Evolutionary conservation across 2,797 vertebrate genomes (phyloP), one percentile per base, ranked within the genome.

Genomic region (Mallotus villosus): DNA sequence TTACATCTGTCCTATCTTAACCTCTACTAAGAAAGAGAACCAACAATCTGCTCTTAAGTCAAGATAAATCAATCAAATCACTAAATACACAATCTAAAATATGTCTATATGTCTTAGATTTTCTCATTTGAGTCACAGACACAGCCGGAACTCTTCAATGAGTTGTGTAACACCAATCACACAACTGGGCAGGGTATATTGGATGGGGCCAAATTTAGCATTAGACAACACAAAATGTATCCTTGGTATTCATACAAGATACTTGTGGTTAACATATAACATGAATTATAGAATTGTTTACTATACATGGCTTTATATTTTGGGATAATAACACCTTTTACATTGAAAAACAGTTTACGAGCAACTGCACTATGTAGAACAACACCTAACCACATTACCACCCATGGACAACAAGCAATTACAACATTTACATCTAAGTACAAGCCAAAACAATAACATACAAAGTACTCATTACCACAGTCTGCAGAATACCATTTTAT

Each of bases 341-440:
- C 71, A 61, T 63, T 46, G 53, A 58, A 75, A 71, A 65, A 81
- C 58, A 68, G 60, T 76, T 71, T 34, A 29, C 4, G 57, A 27
- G 32, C 63, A 66, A 6, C 66, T 70, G 53, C 22, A 22, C 66
- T 41, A 32, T 27, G 79, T 19, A 84, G 71, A 76, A 87, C 87
- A 87, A 86, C 85, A 88, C 81, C 82, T 81, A 49, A 87, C 88
- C 87, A 8, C 84, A 82, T 66, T 77, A 78, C 74, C 80, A 78
- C 78, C n/a, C n/a, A 0, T 63, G 79, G 76, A 87, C 81, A 74
- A 74, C 81, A 74, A 74, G 64, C 82, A 83, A 88, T 87, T 86
- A 86, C 78, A 76, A n/a, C 73, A 73, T 73, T 75, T 70, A 66
- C 59, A 70, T 37, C 70, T 25, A 68, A 46, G 21, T 72, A 29